phyloP scores from a whole-genome alignment of 1,140 invertebrate species.

The Glomeris maerens region DNA sequence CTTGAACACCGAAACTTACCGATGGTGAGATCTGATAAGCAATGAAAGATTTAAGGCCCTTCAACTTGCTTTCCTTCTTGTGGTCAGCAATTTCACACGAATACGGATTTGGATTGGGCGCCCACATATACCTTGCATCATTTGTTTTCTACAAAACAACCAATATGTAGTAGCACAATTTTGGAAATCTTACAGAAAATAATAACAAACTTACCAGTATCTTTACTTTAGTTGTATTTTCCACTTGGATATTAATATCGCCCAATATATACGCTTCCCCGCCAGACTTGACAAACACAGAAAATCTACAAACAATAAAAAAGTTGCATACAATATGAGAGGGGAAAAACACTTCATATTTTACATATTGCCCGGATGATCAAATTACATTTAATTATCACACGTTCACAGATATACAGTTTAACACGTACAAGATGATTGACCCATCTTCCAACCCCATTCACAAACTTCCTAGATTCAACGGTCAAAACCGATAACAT shows the following conservation, averaged over 20 bases:
- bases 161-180: background rate
- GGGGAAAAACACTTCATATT: no score
- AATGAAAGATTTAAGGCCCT: conserved; percentile 93
- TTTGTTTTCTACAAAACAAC: conserved; percentile 37
- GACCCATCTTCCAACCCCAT: no score
- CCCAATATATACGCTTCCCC: conserved; percentile 84
- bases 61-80: conserved; percentile 92
- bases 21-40: conserved; percentile 91
- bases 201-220: conserved; percentile 40
- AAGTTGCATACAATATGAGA: conserved; percentile 14
- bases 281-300: conserved; percentile 77
- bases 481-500: no score
- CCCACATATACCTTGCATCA: conserved; percentile 50
- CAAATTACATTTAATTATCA: no score
- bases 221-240: conserved; percentile 59
- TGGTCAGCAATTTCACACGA: conserved; percentile 78
- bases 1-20: conserved; percentile 34
- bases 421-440: no score
- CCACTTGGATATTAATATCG: conserved; percentile 49
- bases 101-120: conserved; percentile 51
- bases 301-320: conserved; percentile 49
- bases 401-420: no score
- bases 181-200: no score
- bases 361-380: no score
- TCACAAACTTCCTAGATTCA: no score